These are phyloP conservation scores for Hyposoter didymator DNA, from an alignment of 2,888 invertebrate genomes.

Conservation along the genomic window DNA sequence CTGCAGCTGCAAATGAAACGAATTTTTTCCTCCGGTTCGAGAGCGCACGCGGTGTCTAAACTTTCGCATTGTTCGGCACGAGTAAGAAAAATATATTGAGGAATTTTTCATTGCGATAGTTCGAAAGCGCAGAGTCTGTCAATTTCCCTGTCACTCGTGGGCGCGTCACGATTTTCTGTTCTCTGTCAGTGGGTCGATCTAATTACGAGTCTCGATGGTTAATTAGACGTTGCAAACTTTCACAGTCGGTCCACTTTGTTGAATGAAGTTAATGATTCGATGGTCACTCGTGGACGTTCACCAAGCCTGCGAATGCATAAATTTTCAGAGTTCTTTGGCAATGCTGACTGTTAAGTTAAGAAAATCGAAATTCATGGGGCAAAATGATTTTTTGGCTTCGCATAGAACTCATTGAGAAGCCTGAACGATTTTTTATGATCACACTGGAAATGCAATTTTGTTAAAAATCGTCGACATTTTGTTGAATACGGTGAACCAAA, in stretches of 20 bases:
- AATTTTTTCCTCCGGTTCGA: not conserved
- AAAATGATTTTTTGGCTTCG: not conserved
- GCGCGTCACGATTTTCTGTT: conserved; percentile 6
- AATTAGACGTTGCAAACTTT: conserved; percentile 53
- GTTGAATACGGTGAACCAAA: no score
- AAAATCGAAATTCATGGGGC: not conserved
- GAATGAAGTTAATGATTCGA: not conserved
- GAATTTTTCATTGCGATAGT: conserved; percentile 1
- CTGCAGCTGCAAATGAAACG: not conserved
- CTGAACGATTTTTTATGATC: not conserved
- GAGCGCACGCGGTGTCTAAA: not conserved
- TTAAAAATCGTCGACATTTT: no score
- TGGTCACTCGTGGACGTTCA: not conserved
- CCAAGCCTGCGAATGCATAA: not conserved
- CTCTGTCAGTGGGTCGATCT: conserved; percentile 24
- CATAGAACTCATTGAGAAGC: not conserved
- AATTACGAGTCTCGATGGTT: conserved; percentile 54
- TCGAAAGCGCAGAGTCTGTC: conserved; percentile 40
- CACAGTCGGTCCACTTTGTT: conserved; percentile 26
- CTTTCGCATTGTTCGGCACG: not conserved
- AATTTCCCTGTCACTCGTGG: conserved; percentile 12
- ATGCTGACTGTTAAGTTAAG: not conserved
- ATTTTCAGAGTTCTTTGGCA: not conserved
- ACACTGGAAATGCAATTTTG: no score
- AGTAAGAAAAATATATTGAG: not conserved